Conservation (phyloP, 2,888 invertebrate species). For the Spilarctia lutea region DNA sequence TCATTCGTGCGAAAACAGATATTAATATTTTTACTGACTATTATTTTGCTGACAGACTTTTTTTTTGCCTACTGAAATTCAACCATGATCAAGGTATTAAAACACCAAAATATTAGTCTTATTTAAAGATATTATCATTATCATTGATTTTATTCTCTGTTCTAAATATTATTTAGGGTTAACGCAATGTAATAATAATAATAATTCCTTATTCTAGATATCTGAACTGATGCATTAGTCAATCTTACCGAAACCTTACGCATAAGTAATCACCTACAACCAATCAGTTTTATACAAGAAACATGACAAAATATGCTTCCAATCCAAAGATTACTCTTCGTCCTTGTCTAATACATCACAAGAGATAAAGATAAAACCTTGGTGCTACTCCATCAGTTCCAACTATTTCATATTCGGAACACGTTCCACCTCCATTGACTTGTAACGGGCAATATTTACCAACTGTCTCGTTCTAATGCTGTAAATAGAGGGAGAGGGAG, state of each 20-base stretch:
- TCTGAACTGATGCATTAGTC: too few relatives aligned
- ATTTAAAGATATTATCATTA: neutral
- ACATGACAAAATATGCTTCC: neutral
- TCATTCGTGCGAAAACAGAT: neutral
- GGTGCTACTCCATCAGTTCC: slow-evolving; percentile 1
- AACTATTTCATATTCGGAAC: slow-evolving; percentile 39
- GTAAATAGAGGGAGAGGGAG: slow-evolving; percentile 21
- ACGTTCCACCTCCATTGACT: slow-evolving; percentile 42
- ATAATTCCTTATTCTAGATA: too few relatives aligned
- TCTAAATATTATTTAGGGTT: neutral
- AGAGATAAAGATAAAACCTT: slow-evolving; percentile 13
- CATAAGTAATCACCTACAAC: neutral
- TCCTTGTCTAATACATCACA: slow-evolving; percentile 1
- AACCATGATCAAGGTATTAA: neutral
- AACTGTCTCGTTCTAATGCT: slow-evolving; percentile 15
- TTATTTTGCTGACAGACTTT: neutral
- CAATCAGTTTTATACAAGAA: neutral
- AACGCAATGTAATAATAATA: too few relatives aligned
- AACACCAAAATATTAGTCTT: neutral
- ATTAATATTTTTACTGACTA: neutral
- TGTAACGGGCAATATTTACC: slow-evolving; percentile 38
- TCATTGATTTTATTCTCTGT: too few relatives aligned
- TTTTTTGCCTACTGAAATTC: neutral
- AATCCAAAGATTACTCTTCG: neutral
- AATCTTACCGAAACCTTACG: too few relatives aligned